Base-by-base conservation (phyloP, 2,888 invertebrate species). In the Tetanocera ferruginea region DNA sequence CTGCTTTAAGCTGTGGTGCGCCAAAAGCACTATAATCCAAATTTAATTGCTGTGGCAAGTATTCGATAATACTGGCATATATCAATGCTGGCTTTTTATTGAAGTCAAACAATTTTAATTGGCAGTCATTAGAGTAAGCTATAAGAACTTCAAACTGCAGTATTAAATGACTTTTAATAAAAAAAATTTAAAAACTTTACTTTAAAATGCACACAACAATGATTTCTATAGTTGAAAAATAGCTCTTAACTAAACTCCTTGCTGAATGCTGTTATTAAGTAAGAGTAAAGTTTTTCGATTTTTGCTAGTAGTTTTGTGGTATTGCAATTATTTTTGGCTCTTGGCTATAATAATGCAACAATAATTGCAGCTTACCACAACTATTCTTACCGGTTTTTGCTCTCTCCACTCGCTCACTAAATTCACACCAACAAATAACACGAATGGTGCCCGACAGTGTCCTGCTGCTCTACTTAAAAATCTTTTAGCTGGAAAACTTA, bases 331-430 rank as follows among this genome's bases (percentile, higher is more conserved):
- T 25, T 23, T 62, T 25, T 62, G 17, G 55, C 55, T 55, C 25
- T 43, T 43, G 57, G n/a, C 14, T n/a, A n/a, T 64, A 64, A 64
- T 64, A 28, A 64, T 64, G 64, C 28, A 64, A 64, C 14, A 64
- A 64, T 64, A 64, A 64, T 31, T 34, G 64, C 28, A 64, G n/a
- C 31, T n/a, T 14, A 31, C 64, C 34, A 64, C 11, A 5, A 17
- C 31, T 17, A n/a, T 14, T 8, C 3, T 31, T 14, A 3, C 64
- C n/a, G n/a, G 8, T 14, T 25, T 28, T 11, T 23, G 25, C 57
- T 60, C 23, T 28, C 11, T 60, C 49, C 49, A 55, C 43, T 43
- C 11, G 25, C 57, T 25, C 57, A 25, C 11, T 23, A 60, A 19
- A 23, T 28, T 19, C 55, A 55, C 8, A 19, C 43, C 43, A 4